These are phyloP conservation scores for Loriculus beryllinus DNA, from an alignment of 2,797 vertebrate genomes.

Conservation along the genomic window DNA sequence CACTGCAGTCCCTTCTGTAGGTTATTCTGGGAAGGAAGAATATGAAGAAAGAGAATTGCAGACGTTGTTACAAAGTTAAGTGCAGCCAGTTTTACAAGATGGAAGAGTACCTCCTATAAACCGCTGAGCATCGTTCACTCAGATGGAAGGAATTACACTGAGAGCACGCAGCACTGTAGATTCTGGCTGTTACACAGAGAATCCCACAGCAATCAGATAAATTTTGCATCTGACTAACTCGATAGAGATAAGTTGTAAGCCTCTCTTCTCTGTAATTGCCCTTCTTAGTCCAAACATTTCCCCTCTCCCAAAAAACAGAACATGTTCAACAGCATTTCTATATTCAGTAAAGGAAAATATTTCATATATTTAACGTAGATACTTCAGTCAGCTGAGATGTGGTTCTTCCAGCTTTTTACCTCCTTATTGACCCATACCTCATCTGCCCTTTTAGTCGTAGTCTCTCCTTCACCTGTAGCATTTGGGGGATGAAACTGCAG, in stretches of 20 bases:
- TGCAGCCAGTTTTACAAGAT: background rate
- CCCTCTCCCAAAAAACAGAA: background rate
- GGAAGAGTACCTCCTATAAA: background rate
- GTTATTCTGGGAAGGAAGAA: background rate
- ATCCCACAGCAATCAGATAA: background rate
- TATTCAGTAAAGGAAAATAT: background rate
- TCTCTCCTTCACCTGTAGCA: background rate
- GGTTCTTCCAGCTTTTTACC: background rate
- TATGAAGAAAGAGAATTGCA: background rate
- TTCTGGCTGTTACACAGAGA: background rate
- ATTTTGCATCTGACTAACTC: background rate
- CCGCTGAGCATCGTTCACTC: background rate
- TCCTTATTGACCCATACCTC: background rate
- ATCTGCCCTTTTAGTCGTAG: background rate
- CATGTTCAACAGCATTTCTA: background rate
- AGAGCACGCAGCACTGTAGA: background rate
- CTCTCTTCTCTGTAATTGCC: background rate
- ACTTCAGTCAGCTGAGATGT: background rate
- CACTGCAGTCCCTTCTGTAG: background rate
- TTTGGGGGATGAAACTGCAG: background rate
- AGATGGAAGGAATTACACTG: background rate
- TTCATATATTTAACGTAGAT: background rate
- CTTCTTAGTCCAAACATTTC: background rate
- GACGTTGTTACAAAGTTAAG: accelerated
- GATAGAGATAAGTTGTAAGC: background rate